A percentile compares a stretch with the other conserved stretches of the same genome.
Conservation (phyloP, 2,113 vertebrate genomes). For the Pterophyllum scalare region DNA sequence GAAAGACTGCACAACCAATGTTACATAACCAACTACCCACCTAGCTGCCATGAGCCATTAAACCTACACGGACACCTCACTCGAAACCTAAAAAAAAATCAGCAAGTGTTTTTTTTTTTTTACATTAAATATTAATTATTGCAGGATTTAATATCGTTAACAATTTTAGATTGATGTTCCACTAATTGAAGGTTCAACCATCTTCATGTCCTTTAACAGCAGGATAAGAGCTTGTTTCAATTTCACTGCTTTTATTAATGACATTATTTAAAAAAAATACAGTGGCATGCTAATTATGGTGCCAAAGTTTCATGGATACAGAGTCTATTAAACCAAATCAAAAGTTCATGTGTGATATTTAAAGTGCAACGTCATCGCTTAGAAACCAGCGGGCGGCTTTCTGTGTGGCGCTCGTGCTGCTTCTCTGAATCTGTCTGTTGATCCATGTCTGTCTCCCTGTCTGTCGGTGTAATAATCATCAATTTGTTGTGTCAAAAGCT, state of each 20-base stretch:
- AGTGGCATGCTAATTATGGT: background rate
- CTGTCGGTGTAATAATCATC: constrained; percentile 50
- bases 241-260: constrained; percentile 12
- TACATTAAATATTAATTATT: background rate
- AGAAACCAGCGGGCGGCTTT: constrained; percentile 17
- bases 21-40: background rate
- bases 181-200: background rate
- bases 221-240: background rate
- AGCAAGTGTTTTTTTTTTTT: background rate
- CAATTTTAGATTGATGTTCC: background rate
- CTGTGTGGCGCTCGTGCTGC: background rate
- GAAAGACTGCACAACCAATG: background rate
- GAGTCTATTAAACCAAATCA: constrained; percentile 24
- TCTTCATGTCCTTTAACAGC: constrained; percentile 7
- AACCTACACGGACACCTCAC: background rate
- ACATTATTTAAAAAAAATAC: constrained; percentile 2
- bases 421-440: constrained; percentile 26
- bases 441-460: constrained; percentile 17
- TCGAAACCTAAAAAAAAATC: background rate
- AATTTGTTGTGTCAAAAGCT: constrained; percentile 67
- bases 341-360: constrained; percentile 8
- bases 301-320: background rate
- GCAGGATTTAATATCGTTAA: background rate
- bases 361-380: constrained; percentile 26
- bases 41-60: background rate